Conservation (phyloP, 2,113 vertebrate species). For the Thalassoma bifasciatum region DNA sequence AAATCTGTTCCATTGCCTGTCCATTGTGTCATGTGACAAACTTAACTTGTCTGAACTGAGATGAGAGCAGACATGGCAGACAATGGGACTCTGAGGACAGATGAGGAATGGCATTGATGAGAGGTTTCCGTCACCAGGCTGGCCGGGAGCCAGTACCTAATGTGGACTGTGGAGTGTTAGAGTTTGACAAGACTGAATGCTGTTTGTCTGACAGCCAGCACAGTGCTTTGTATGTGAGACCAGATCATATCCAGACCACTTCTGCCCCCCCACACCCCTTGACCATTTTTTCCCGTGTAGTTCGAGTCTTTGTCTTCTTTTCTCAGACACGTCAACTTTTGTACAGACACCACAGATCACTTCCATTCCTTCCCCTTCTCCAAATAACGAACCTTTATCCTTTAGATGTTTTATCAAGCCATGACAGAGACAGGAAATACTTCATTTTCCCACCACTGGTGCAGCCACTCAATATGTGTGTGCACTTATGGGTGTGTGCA, state of each 20-base stretch:
- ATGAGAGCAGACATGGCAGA: slow-evolving; percentile 53
- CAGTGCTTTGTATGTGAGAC: slow-evolving; percentile 32
- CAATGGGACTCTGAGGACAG: slow-evolving; percentile 69
- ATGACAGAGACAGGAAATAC: too few species aligned
- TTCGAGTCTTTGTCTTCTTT: slow-evolving; percentile 2
- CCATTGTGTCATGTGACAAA: slow-evolving; percentile 17
- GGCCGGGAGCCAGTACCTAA: slow-evolving; percentile 65
- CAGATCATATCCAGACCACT: slow-evolving; percentile 51
- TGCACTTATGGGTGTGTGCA: too few species aligned
- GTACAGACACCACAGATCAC: neutral
- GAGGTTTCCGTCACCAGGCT: slow-evolving; percentile 65
- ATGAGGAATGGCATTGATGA: slow-evolving; percentile 70
- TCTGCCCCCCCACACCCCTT: neutral
- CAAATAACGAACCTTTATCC: neutral
- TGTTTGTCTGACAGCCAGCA: slow-evolving; percentile 55
- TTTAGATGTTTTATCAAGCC: too few species aligned
- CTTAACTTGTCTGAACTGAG: slow-evolving; percentile 28
- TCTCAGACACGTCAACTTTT: neutral
- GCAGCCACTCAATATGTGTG: too few species aligned
- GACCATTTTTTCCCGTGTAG: neutral
- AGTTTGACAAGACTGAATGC: slow-evolving; percentile 59
- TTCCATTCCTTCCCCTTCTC: neutral
- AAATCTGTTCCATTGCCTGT: slow-evolving; percentile 8
- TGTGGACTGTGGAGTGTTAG: slow-evolving; percentile 64
- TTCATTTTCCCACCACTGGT: too few species aligned